A percentile compares a stretch with the other conserved stretches of the same genome.
These are phyloP conservation scores for Eurystomus gularis DNA, from an alignment of 2,113 vertebrate species.

Conservation along the genomic window DNA sequence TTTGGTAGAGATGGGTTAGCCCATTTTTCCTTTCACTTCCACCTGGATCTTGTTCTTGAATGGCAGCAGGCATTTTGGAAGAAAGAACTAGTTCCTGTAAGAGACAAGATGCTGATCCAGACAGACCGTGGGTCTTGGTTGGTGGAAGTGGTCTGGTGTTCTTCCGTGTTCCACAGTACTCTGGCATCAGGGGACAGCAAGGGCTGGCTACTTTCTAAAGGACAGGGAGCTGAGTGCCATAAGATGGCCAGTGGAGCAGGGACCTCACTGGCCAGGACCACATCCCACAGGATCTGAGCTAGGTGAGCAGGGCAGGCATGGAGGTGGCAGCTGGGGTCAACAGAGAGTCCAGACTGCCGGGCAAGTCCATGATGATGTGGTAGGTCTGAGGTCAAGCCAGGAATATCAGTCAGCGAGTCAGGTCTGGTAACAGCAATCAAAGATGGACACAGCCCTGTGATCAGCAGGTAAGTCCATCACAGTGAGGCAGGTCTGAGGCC, in stretches of 20 bases:
- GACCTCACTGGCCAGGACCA: not conserved
- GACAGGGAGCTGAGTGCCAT: rapidly evolving
- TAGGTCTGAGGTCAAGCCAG: not conserved
- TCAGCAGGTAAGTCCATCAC: not conserved
- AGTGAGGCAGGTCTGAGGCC: not conserved
- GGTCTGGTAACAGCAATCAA: not conserved
- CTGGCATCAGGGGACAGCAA: rapidly evolving
- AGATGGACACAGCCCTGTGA: not conserved
- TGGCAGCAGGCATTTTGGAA: not conserved
- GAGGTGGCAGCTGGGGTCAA: not conserved
- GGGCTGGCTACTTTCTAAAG: not conserved
- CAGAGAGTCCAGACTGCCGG: not conserved
- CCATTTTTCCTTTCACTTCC: not conserved
- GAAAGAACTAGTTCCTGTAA: not conserved
- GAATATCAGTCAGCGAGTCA: not conserved
- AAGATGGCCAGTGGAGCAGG: not conserved
- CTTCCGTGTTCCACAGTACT: not conserved
- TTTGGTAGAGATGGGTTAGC: not conserved
- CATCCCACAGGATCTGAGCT: not conserved
- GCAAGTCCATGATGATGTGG: not conserved
- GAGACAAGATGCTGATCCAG: not conserved
- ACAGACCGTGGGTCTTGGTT: not conserved
- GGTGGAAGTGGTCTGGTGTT: not conserved
- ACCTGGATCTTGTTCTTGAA: not conserved
- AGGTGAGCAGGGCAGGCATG: not conserved